phyloP scores from a whole-genome alignment of 2,113 vertebrate genomes.

The Morone chrysops region DNA sequence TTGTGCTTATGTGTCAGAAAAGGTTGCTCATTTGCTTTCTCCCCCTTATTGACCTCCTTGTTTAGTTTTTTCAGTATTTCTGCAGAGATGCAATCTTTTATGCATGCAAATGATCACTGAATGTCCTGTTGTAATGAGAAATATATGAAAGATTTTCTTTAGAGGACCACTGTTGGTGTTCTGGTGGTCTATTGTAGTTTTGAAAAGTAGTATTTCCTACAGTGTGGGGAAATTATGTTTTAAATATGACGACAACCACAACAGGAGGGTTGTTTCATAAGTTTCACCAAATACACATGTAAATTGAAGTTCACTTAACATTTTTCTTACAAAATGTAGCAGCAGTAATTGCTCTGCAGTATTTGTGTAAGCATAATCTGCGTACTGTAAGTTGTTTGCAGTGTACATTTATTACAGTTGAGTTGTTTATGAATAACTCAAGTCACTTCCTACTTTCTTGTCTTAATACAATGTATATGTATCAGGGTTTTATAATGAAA shows the following conservation, averaged over 20 bases:
- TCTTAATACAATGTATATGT: background rate
- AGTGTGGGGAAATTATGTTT: background rate
- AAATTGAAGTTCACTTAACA: no score
- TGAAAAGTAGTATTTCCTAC: constrained; percentile 4
- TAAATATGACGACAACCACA: background rate
- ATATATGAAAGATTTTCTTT: constrained; percentile 22
- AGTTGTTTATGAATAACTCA: constrained; percentile 10
- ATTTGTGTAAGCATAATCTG: background rate
- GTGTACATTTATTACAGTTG: background rate
- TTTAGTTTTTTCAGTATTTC: constrained; percentile 22
- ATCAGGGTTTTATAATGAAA: constrained; percentile 7
- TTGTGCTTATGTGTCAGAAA: constrained; percentile 1
- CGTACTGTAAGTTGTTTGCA: background rate
- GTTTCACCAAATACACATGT: background rate
- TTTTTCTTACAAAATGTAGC: background rate
- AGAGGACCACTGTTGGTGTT: background rate
- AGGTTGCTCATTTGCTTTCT: constrained; percentile 38
- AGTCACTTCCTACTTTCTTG: constrained; percentile 10
- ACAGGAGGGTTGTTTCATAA: background rate
- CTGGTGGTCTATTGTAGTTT: background rate
- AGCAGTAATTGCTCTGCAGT: background rate
- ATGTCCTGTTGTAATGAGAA: constrained; percentile 39
- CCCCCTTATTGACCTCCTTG: constrained; percentile 24
- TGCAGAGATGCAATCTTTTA: constrained; percentile 30
- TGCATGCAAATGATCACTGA: constrained; percentile 36